Percentiles rank a stretch among this genome's conserved stretches.
Evolutionary conservation across 2,113 vertebrate genomes (phyloP).

Genomic region (Paradisaea rubra): DNA sequence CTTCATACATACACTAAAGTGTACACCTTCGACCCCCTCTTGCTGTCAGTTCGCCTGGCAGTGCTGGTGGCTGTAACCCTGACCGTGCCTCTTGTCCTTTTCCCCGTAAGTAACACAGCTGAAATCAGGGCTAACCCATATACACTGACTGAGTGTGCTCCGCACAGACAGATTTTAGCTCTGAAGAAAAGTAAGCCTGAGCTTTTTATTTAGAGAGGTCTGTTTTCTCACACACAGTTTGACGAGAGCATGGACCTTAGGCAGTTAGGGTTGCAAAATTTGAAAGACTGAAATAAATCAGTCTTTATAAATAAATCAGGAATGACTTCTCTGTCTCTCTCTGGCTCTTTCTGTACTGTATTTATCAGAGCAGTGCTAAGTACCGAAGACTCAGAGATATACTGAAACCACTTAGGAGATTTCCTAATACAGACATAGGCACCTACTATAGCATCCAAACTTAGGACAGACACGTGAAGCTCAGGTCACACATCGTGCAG

Average conservation of each 20-base stretch:
- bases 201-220: neutral
- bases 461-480: neutral
- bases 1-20: constrained; percentile 94
- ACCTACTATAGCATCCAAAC: neutral
- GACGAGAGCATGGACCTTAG: neutral
- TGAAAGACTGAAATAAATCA: neutral
- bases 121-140: neutral
- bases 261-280: neutral
- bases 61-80: constrained; percentile 93
- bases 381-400: neutral
- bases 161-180: neutral
- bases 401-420: neutral
- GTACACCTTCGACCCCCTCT: constrained; percentile 84
- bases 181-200: neutral
- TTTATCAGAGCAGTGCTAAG: neutral
- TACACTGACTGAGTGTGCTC: neutral
- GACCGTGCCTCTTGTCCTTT: constrained; percentile 94
- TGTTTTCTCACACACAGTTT: neutral
- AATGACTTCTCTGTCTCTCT: neutral
- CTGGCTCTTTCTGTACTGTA: neutral
- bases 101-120: constrained; percentile 83
- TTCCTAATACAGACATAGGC: neutral
- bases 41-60: constrained; percentile 90
- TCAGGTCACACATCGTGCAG: neutral
- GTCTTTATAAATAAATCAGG: neutral